Conservation (phyloP, 2,113 vertebrate genomes). For the Atractosteus spatula region DNA sequence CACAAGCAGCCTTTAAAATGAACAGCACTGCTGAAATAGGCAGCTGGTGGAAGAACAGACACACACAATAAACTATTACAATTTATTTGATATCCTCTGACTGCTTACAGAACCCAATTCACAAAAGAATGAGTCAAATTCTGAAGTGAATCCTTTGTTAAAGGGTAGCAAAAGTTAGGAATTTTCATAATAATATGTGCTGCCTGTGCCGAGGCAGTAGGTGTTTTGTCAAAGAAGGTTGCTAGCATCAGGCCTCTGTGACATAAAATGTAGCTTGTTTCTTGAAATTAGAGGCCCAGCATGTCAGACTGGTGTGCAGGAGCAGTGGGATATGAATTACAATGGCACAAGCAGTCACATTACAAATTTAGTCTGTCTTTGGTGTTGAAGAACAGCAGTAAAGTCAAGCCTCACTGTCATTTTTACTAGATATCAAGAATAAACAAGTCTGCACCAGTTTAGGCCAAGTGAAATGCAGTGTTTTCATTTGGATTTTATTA, state of each 20-base stretch:
- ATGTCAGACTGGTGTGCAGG: neutral
- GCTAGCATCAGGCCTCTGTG: too few relatives aligned
- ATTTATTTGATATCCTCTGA: slow-evolving; percentile 24
- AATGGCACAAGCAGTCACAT: neutral
- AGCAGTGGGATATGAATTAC: neutral
- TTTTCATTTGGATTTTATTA: too few relatives aligned
- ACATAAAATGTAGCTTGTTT: neutral
- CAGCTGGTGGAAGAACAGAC: neutral
- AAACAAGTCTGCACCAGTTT: too few relatives aligned
- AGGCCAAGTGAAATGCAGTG: too few relatives aligned
- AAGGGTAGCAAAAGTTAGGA: too few relatives aligned
- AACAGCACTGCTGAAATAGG: neutral
- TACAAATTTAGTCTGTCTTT: neutral
- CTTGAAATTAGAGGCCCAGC: neutral
- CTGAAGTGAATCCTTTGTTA: too few relatives aligned
- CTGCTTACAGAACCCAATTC: slow-evolving; percentile 10
- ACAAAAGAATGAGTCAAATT: too few relatives aligned
- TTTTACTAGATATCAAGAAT: too few relatives aligned
- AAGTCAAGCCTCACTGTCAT: neutral
- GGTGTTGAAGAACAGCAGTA: neutral
- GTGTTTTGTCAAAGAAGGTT: too few relatives aligned
- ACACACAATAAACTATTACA: slow-evolving; percentile 8
- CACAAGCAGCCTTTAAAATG: slow-evolving; percentile 1
- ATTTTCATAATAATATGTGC: too few relatives aligned
- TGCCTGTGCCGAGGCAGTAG: too few relatives aligned